Evolutionary conservation across 2,797 vertebrate species (phyloP).

Genomic region (Microchirus variegatus): DNA sequence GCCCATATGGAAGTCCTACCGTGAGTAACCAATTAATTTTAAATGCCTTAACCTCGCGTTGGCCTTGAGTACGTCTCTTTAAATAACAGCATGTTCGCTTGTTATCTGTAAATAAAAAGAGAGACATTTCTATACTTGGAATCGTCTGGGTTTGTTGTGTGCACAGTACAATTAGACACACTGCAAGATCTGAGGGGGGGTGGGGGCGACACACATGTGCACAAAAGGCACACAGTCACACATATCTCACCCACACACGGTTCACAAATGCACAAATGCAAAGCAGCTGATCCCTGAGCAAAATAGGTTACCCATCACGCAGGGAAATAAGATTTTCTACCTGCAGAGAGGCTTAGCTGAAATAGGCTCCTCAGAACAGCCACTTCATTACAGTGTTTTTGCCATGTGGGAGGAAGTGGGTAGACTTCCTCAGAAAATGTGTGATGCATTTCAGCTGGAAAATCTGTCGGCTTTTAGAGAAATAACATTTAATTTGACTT

Average conservation of each 20-base stretch:
- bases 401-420: slow-evolving; percentile 52
- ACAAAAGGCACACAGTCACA: slow-evolving; percentile 20
- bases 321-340: slow-evolving; percentile 65
- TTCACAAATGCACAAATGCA: slow-evolving; percentile 43
- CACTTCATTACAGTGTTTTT: slow-evolving; percentile 55
- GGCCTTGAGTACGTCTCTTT: slow-evolving; percentile 8
- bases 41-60: slow-evolving; percentile 23
- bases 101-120: slow-evolving; percentile 28
- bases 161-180: slow-evolving; percentile 29
- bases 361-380: slow-evolving; percentile 56
- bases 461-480: slow-evolving; percentile 4
- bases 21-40: slow-evolving; percentile 83
- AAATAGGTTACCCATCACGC: slow-evolving; percentile 65
- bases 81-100: slow-evolving; percentile 26
- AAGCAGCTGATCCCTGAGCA: slow-evolving; percentile 53
- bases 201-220: not conserved
- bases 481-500: slow-evolving; percentile 22
- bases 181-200: slow-evolving; percentile 29
- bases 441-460: slow-evolving; percentile 22
- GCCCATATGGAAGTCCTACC: slow-evolving; percentile 99
- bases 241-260: slow-evolving; percentile 38
- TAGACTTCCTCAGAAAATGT: slow-evolving; percentile 32
- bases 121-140: slow-evolving; percentile 2
- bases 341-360: slow-evolving; percentile 57
- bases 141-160: slow-evolving; percentile 27